Conservation (phyloP, 2,113 vertebrate genomes). For the Zosterops japonicus region DNA sequence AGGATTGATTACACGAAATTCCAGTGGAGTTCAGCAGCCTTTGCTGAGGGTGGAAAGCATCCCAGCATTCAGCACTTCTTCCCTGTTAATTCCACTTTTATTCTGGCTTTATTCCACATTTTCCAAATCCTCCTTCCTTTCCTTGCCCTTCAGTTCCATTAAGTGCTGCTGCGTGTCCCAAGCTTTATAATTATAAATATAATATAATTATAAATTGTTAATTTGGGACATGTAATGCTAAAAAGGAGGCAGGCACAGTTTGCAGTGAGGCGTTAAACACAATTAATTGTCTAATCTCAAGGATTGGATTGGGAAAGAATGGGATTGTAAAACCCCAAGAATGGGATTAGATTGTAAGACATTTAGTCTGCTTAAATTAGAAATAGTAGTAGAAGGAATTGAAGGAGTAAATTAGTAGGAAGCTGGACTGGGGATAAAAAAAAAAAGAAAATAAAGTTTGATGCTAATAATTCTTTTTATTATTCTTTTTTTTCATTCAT, state of each 20-base stretch:
- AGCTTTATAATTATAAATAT: not conserved
- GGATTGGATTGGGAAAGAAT: not conserved
- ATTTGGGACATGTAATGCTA: not conserved
- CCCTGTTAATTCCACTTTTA: not conserved
- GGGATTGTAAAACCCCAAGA: not conserved
- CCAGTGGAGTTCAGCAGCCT: not conserved
- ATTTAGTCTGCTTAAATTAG: not conserved
- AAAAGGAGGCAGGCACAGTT: not conserved
- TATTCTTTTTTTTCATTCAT: not conserved
- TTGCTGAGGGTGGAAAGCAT: not conserved
- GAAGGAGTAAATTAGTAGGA: not conserved
- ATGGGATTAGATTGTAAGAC: not conserved
- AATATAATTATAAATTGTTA: not conserved
- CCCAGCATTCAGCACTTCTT: not conserved
- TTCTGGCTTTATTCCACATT: not conserved
- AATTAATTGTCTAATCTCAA: not conserved
- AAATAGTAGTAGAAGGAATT: not conserved
- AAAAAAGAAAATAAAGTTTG: not conserved
- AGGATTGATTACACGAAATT: accelerated
- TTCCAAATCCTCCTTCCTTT: not conserved
- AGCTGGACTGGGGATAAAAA: not conserved
- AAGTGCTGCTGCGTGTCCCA: not conserved
- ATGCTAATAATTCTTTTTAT: not conserved
- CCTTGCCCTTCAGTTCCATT: not conserved
- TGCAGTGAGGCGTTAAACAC: not conserved